A percentile compares a stretch with the other conserved stretches of the same genome.
Evolutionary conservation across 2,888 invertebrate genomes (phyloP).

Genomic region (Andrena minutula): DNA sequence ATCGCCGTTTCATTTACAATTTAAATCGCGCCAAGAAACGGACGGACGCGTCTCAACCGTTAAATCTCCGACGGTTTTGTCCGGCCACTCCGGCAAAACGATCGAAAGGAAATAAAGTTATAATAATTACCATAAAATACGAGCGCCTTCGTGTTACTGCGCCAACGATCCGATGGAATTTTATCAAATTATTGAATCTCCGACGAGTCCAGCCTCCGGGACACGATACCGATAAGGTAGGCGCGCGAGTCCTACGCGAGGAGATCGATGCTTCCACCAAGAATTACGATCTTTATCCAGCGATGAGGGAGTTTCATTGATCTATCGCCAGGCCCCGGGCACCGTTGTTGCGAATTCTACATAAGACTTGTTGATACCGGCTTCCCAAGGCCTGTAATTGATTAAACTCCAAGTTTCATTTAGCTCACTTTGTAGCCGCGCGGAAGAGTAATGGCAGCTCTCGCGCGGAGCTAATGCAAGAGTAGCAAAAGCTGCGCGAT

Average conservation of each 20-base stretch:
- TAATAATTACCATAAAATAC: constrained; percentile 58
- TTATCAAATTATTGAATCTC: constrained; percentile 63
- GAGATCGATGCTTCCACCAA: constrained; percentile 47
- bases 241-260: constrained; percentile 1
- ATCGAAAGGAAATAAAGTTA: constrained; percentile 61
- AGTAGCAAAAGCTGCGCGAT: no score
- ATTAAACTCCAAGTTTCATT: no score
- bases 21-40: constrained; percentile 53
- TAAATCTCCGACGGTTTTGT: constrained; percentile 40
- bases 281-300: constrained; percentile 65
- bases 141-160: not conserved
- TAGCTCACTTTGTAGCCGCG: no score
- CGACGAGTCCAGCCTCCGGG: constrained; percentile 10
- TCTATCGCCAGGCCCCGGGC: constrained; percentile 33
- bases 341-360: not conserved
- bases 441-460: no score
- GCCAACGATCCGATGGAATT: constrained; percentile 41
- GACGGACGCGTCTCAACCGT: constrained; percentile 35
- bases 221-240: constrained; percentile 36
- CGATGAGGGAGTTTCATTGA: constrained; percentile 60
- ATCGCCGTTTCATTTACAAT: constrained; percentile 55
- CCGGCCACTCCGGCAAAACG: constrained; percentile 40
- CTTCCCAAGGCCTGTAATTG: not conserved
- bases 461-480: no score
- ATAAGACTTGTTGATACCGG: not conserved